Percentiles rank a stretch among this genome's conserved stretches.
These are phyloP conservation scores for Danio aesculapii DNA, from an alignment of 2,797 vertebrate species.

Conservation along the genomic window DNA sequence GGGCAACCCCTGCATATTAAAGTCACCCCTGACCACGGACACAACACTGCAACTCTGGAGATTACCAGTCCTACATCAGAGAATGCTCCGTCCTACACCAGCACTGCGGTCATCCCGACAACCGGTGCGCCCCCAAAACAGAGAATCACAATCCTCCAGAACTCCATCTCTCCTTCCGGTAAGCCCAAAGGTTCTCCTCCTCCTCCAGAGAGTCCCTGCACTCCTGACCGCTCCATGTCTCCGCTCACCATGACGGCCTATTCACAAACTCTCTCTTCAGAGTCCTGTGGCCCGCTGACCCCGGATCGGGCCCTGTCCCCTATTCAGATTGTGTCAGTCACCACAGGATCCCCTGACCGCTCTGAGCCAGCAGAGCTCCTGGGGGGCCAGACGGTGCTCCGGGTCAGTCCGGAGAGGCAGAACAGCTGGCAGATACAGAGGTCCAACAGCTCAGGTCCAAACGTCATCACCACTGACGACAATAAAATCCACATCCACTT, in stretches of 20 bases:
- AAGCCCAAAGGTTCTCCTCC: constrained; percentile 82
- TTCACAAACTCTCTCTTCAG: constrained; percentile 87
- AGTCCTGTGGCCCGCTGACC: constrained; percentile 88
- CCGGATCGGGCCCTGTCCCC: constrained; percentile 93
- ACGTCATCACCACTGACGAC: constrained; percentile 97
- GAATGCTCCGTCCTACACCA: constrained; percentile 89
- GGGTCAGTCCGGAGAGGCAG: constrained; percentile 91
- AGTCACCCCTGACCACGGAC: constrained; percentile 92
- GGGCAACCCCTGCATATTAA: constrained; percentile 96
- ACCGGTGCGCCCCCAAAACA: constrained; percentile 92
- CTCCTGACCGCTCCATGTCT: constrained; percentile 84
- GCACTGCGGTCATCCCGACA: constrained; percentile 95
- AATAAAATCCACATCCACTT: constrained; percentile 99
- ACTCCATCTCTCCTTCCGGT: constrained; percentile 81
- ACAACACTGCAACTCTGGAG: constrained; percentile 91
- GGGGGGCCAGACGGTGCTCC: constrained; percentile 87
- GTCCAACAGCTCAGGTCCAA: constrained; percentile 92
- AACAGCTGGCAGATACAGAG: constrained; percentile 92
- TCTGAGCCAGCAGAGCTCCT: constrained; percentile 85
- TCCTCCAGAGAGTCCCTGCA: constrained; percentile 77
- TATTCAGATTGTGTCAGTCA: constrained; percentile 88
- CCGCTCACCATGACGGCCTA: constrained; percentile 87
- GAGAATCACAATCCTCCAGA: constrained; percentile 96
- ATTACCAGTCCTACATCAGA: constrained; percentile 92
- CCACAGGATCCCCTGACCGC: constrained; percentile 85